Percentiles rank a stretch among this genome's conserved stretches.
phyloP scores from a whole-genome alignment of 2,797 vertebrate species.

The Megalops cyprinoides region DNA sequence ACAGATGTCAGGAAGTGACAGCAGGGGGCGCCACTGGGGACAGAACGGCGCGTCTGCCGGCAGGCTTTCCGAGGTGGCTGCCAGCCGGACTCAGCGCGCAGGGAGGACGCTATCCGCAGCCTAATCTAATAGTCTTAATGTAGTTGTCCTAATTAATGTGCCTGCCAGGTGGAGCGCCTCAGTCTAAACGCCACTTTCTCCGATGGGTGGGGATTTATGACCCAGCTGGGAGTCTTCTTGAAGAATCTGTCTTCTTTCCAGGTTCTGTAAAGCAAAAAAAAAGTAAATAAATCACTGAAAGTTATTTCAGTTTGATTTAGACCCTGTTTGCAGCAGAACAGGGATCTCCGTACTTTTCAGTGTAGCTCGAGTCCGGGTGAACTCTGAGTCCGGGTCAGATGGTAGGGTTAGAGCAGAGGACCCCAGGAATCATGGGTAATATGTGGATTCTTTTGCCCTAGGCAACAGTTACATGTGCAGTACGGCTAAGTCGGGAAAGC shows the following conservation, averaged over 20 bases:
- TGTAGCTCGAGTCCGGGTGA: no score
- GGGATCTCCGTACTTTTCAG: no score
- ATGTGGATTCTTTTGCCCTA: no score
- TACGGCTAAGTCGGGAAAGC: no score
- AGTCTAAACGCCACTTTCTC: neutral
- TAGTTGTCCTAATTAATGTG: constrained; percentile 23
- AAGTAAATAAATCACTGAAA: no score
- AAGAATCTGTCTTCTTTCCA: neutral
- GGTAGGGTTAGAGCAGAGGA: no score
- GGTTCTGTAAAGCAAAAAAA: constrained; percentile 13
- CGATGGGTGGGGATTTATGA: constrained; percentile 8
- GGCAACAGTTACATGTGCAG: no score
- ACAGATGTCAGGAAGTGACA: no score
- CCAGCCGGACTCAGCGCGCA: neutral
- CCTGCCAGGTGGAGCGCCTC: constrained; percentile 7
- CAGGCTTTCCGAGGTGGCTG: constrained; percentile 5
- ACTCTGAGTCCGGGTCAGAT: no score
- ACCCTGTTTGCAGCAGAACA: constrained; percentile 45
- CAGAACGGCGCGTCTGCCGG: no score
- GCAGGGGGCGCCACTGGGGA: no score
- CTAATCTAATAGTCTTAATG: constrained; percentile 22
- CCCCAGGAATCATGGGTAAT: no score
- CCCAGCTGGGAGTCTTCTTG: neutral
- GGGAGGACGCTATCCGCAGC: constrained; percentile 1
- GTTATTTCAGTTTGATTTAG: neutral